These are phyloP conservation scores for Hyppa rectilinea DNA, from an alignment of 2,888 invertebrate species.

Conservation along the genomic window DNA sequence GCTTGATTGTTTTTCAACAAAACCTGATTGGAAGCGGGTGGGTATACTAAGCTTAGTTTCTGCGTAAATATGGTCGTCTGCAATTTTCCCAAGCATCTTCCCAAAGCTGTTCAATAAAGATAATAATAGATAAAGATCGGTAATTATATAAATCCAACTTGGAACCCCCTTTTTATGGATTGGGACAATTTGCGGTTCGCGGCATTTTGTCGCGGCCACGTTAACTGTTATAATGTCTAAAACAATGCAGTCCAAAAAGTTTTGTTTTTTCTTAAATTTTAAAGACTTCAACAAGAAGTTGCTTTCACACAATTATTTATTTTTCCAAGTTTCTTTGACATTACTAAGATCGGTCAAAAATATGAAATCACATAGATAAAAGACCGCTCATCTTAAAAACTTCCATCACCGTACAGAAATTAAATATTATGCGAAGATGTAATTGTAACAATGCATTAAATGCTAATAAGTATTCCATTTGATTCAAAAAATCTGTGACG, in stretches of 20 bases:
- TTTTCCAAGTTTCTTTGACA: background rate
- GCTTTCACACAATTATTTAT: background rate
- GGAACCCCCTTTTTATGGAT: background rate
- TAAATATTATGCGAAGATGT: too few relatives aligned
- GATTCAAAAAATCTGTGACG: too few relatives aligned
- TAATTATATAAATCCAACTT: background rate
- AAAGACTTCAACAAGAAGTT: background rate
- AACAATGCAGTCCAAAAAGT: background rate
- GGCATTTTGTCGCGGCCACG: background rate
- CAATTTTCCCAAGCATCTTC: background rate
- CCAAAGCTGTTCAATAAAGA: background rate
- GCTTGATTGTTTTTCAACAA: background rate
- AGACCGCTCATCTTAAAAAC: too few relatives aligned
- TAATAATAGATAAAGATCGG: background rate
- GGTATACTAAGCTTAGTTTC: background rate
- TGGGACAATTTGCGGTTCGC: background rate
- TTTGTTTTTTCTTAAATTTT: background rate
- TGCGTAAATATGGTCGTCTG: background rate
- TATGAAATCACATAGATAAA: too few relatives aligned
- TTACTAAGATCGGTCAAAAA: background rate
- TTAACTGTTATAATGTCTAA: slow-evolving; percentile 1
- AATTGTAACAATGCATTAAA: too few relatives aligned
- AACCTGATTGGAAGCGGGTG: background rate
- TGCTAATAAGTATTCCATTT: too few relatives aligned
- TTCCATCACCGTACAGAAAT: too few relatives aligned